Base-by-base conservation (phyloP, 2,113 vertebrate species). In the Kryptolebias marmoratus region DNA sequence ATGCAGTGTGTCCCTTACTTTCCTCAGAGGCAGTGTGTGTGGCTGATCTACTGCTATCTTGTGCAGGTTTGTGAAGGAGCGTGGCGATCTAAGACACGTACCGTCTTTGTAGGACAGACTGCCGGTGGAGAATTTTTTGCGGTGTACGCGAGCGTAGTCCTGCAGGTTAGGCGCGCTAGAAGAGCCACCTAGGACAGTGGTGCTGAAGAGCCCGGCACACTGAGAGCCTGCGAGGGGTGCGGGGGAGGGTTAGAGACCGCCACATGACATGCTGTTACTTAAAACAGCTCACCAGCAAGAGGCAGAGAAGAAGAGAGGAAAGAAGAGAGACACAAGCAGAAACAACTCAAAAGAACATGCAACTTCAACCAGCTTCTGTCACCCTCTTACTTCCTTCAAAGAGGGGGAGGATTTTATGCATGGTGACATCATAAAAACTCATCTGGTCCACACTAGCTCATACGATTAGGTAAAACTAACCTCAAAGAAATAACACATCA, bases 161-260 rank as follows among this genome's bases (percentile, higher is more conserved):
- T 99, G 98, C 89, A 99, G 97, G 92, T 99, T 99, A 91, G 97
- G 98, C 91, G 98, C 97, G 74, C 98, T 99, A 95, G 98, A 99
- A 83, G 98, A 99, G 87, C 97, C 98, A 75, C 98, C 98, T 80
- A 99, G 96, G 95, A 99, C 98, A 70, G 97, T 98, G 92, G 98
- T 99, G 93, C 98, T 99, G 95, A 99, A 99, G 92, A 99, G 95
- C 79, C 98, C 97, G 88, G 96, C 96, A 87, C 96, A 99, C 92
- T 98, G 98, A 75, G 98, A 99, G 94, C 98, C 98, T 99, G 96
- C 89, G 88, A 79, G 88, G 80, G 94, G 94, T 90, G 78, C 87
- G 93, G 61, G 64, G 84, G 82, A 79, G 85, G 80, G 77, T 97
- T 96, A 97, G 96, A 95, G 90, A 94, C 81, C 88, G 90, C 91